Percentiles rank a stretch among this genome's conserved stretches.
These are phyloP conservation scores for human (Homo sapiens) DNA, from an alignment of 2,113 vertebrate species.

Conservation along the genomic window GRCh38 chr5:168842001-168842500, in stretches of 20 bases:
- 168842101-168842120: slow-evolving; percentile 13
- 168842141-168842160: slow-evolving; percentile 70
- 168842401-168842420: not conserved
- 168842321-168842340: slow-evolving; percentile 59
- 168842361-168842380: not conserved
- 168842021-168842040: slow-evolving; percentile 30
- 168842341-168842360: slow-evolving; percentile 65
- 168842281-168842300: slow-evolving; percentile 55
- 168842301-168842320: slow-evolving; percentile 74
- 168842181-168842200: slow-evolving; percentile 80
- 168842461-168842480: slow-evolving; percentile 22
- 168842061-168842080: slow-evolving; percentile 31
- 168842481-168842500: not conserved
- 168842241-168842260: slow-evolving; percentile 80
- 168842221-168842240: slow-evolving; percentile 85
- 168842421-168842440: slow-evolving; percentile 29
- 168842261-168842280: slow-evolving; percentile 64
- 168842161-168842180: slow-evolving; percentile 70
- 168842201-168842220: slow-evolving; percentile 63
- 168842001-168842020: not conserved
- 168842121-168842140: not conserved
- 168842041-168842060: not conserved
- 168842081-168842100: slow-evolving; percentile 12
- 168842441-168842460: not conserved
- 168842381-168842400: not conserved